These are phyloP conservation scores for Amphiprion clarkii DNA, from an alignment of 2,797 vertebrate genomes.

Conservation along the genomic window DNA sequence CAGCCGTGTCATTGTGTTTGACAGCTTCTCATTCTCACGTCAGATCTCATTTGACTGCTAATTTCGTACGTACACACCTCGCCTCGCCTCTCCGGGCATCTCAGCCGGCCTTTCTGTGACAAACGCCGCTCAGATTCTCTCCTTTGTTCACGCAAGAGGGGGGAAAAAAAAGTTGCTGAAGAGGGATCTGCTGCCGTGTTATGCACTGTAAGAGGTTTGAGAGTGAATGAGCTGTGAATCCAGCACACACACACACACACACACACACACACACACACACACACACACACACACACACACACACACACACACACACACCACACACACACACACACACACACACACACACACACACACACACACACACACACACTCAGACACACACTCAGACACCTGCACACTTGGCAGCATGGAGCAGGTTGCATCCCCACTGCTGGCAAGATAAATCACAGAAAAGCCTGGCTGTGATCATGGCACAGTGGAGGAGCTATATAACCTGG, in stretches of 20 bases:
- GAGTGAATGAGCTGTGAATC: slow-evolving; percentile 50
- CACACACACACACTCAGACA: neutral
- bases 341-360: too few species aligned
- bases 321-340: neutral
- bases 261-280: too few species aligned
- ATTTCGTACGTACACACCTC: slow-evolving; percentile 66
- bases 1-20: slow-evolving; percentile 95
- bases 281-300: slow-evolving; percentile 1
- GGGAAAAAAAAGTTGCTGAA: slow-evolving; percentile 5
- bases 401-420: slow-evolving; percentile 49
- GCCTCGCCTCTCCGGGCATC: neutral
- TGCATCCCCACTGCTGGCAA: slow-evolving; percentile 45
- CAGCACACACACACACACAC: neutral
- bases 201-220: slow-evolving; percentile 31
- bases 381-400: slow-evolving; percentile 21
- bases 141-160: slow-evolving; percentile 7
- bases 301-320: neutral
- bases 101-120: neutral
- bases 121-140: neutral
- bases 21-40: slow-evolving; percentile 97
- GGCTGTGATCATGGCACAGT: slow-evolving; percentile 40
- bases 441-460: slow-evolving; percentile 57
- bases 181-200: slow-evolving; percentile 22
- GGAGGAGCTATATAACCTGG: slow-evolving; percentile 40
- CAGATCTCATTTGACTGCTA: slow-evolving; percentile 79